Percentiles rank a stretch among this genome's conserved stretches.
These are phyloP conservation scores for Hybognathus amarus DNA, from an alignment of 2,797 vertebrate species.

Conservation along the genomic window DNA sequence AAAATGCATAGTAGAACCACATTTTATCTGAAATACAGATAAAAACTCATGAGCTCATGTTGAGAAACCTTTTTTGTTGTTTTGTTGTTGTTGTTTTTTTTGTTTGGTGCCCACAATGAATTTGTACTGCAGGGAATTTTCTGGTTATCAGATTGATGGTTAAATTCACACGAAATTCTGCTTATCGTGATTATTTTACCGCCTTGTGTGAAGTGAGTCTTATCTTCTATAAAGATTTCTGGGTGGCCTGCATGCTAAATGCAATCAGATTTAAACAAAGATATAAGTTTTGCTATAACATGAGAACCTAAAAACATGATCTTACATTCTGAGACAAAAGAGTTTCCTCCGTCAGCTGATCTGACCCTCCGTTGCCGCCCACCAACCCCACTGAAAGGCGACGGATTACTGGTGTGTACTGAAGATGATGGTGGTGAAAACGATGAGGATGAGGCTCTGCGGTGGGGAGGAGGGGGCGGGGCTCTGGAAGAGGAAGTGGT, in stretches of 20 bases:
- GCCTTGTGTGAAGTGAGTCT: background rate
- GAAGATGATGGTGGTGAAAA: slow-evolving; percentile 38
- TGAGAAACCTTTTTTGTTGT: background rate
- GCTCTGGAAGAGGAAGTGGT: slow-evolving; percentile 71
- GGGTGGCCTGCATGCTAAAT: background rate
- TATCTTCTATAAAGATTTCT: background rate
- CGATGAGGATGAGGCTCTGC: slow-evolving; percentile 33
- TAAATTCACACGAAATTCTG: background rate
- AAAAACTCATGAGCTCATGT: background rate
- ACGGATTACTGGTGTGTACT: slow-evolving; percentile 22
- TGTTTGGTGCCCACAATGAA: background rate
- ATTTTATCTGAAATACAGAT: background rate
- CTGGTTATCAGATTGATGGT: background rate
- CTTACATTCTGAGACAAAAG: slow-evolving; percentile 85
- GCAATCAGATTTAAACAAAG: background rate
- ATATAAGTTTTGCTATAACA: background rate
- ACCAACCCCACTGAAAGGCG: slow-evolving; percentile 33
- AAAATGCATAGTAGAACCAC: background rate
- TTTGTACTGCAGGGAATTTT: background rate
- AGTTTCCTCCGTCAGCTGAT: slow-evolving; percentile 72
- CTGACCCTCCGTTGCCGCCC: slow-evolving; percentile 74
- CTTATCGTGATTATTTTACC: background rate
- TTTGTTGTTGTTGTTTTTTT: background rate
- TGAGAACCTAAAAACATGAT: background rate
- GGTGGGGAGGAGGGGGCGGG: slow-evolving; percentile 50